phyloP scores from a whole-genome alignment of 1,140 invertebrate genomes.

The Halictus rubicundus region DNA sequence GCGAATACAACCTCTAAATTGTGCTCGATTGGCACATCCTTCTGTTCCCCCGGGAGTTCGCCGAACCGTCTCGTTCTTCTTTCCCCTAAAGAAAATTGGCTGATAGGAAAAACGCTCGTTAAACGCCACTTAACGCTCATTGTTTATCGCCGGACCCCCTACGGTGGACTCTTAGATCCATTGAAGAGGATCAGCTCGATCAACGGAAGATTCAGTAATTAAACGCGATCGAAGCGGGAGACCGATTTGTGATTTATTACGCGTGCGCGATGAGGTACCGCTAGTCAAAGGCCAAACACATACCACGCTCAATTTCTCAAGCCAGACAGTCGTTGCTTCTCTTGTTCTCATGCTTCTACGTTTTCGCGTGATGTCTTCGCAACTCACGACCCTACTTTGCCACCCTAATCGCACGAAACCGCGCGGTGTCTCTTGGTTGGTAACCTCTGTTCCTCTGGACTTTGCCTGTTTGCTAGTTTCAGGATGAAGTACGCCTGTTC shows the following conservation, averaged over 20 bases:
- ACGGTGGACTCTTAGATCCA: not conserved
- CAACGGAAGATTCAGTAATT: not conserved
- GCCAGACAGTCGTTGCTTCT: not conserved
- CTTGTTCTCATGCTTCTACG: not conserved
- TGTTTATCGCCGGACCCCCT: not conserved
- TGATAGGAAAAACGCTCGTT: constrained; percentile 12
- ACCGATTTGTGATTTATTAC: constrained; percentile 8
- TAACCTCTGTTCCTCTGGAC: not conserved
- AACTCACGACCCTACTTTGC: no score
- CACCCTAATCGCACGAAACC: not conserved
- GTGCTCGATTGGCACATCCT: constrained; percentile 29
- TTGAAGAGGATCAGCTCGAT: not conserved
- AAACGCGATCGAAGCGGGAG: not conserved
- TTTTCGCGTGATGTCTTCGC: no score
- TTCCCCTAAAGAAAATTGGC: constrained; percentile 21
- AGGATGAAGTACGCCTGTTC: not conserved
- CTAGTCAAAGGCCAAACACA: constrained; percentile 2
- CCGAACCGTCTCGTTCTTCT: constrained; percentile 20
- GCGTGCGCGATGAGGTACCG: no score
- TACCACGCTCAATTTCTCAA: constrained; percentile 1
- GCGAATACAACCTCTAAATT: not conserved
- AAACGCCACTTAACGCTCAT: not conserved
- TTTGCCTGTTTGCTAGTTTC: not conserved
- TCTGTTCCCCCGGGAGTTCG: constrained; percentile 8
- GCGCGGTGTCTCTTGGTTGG: not conserved